A percentile compares a stretch with the other conserved stretches of the same genome.
phyloP scores from a whole-genome alignment of 2,113 vertebrate species.

The Pavo muticus region DNA sequence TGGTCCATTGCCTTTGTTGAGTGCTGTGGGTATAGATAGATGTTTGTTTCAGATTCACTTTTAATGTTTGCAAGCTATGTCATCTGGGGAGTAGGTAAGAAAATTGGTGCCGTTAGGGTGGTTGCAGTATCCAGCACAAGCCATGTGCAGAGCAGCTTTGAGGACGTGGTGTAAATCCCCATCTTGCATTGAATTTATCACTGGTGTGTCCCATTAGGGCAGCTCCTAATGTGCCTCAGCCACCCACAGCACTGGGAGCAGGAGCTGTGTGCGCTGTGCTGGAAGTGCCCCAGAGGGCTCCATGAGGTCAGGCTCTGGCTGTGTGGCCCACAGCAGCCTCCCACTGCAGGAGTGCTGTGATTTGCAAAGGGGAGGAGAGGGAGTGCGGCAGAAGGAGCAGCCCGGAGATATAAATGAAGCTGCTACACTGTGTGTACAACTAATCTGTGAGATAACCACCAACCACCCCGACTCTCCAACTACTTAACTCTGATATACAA shows the following conservation, averaged over 20 bases:
- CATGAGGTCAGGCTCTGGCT: not conserved
- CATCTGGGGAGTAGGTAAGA: not conserved
- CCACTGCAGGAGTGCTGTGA: not conserved
- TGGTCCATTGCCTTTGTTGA: not conserved
- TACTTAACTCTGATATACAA: not conserved
- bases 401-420: not conserved
- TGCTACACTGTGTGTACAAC: not conserved
- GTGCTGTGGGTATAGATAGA: not conserved
- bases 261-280: not conserved
- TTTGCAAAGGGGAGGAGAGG: not conserved
- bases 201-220: not conserved
- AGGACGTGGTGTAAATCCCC: not conserved
- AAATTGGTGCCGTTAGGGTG: not conserved
- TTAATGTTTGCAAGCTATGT: not conserved
- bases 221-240: not conserved
- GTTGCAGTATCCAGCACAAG: too few species aligned
- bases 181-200: accelerated
- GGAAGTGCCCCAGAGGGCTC: not conserved
- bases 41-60: not conserved
- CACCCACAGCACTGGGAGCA: not conserved
- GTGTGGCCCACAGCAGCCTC: not conserved
- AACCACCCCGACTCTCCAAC: not conserved
- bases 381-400: not conserved
- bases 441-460: not conserved
- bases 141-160: not conserved